Conservation (phyloP, 2,113 vertebrate species). For the Serilophus lunatus region DNA sequence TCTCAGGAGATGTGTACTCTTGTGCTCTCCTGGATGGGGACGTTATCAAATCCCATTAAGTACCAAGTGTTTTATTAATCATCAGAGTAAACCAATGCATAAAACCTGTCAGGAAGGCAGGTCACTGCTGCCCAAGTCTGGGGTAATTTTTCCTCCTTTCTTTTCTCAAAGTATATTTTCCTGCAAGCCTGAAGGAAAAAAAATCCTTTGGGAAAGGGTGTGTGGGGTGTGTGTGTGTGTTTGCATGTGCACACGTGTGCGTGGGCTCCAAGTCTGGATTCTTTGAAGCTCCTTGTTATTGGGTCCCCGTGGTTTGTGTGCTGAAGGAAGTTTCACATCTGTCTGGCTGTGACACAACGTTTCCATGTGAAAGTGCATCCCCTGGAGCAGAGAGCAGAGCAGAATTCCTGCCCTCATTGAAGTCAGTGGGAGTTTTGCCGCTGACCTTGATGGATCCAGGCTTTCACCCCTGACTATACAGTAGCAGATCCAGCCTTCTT, state of each 20-base stretch:
- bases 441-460: constrained; percentile 17
- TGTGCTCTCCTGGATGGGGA: neutral
- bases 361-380: neutral
- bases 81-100: neutral
- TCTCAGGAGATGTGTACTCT: neutral
- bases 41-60: neutral
- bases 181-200: neutral
- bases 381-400: neutral
- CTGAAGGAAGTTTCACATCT: neutral
- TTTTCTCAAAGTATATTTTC: neutral
- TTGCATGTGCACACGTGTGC: neutral
- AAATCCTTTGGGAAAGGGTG: neutral
- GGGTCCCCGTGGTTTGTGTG: neutral
- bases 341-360: neutral
- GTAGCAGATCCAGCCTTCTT: constrained; percentile 13
- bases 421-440: neutral
- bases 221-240: too few relatives aligned
- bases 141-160: neutral
- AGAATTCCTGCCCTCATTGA: neutral
- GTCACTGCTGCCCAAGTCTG: neutral
- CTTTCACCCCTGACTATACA: neutral
- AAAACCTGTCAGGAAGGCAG: neutral
- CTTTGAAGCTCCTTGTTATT: neutral
- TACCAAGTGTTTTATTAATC: neutral
- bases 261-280: neutral